Evolutionary conservation across 2,113 vertebrate species (phyloP), one percentile per base, ranked within the genome.

Genomic region (Cygnus atratus): DNA sequence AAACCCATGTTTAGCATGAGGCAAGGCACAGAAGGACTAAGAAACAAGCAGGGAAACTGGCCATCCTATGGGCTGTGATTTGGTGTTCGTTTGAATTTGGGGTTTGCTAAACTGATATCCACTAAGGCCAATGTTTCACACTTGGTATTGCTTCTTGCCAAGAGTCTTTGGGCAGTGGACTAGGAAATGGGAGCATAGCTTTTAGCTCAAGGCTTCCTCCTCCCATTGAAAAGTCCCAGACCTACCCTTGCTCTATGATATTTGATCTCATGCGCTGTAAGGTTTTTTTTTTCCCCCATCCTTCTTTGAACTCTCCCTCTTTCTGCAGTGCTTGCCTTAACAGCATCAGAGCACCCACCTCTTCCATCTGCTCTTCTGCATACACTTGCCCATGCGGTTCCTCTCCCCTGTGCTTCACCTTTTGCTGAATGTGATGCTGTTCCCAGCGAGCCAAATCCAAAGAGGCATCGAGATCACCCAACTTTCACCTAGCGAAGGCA

Each of bases 401-500:
- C 28, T 85, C 29, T 84, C 15, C 29, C 59, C 22, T 16, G 8
- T 41, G 46, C 48, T 92, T 94, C 70, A 75, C 52, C 39, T 65
- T 33, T 33, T 37, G 73, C 61, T 68, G 43, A 57, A 63, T 1
- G 1, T 2, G 3, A n/a, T 83, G 55, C 44, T 77, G 41, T 70
- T 85, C 67, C 70, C 17, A 0, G 54, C 31, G 14, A 83, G 31
- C 73, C 63, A 88, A 76, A 80, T 73, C 44, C 44, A 62, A 9
- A 0, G 1, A 65, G 24, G 39, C 71, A 75, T 61, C 0, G 0
- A 76, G 59, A 57, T 4, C 4, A 62, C 74, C 57, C 67, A 46
- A 43, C 66, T 70, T 71, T 50, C 9, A 18, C n/a, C 22, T 44
- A 29, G 20, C 33, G 35, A 81, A 35, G 41, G 52, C 61, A 55